Evolutionary conservation across 2,113 vertebrate genomes (phyloP).

Genomic region (Brachionichthys hirsutus): DNA sequence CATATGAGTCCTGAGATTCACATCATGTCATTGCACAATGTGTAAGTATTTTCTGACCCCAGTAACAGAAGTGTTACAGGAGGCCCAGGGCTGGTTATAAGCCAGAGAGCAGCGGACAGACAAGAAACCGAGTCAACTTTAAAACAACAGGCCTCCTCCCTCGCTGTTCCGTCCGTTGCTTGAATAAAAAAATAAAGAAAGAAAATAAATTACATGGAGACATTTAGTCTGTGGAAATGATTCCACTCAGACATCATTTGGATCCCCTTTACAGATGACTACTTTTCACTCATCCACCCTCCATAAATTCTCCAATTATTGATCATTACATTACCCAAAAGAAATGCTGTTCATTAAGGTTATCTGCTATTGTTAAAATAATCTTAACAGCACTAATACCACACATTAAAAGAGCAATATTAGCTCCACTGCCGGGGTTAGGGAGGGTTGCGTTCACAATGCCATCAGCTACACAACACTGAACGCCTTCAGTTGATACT

Average conservation of each 20-base stretch:
- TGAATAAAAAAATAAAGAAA: constrained; percentile 58
- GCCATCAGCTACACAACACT: constrained; percentile 35
- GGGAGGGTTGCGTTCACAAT: constrained; percentile 20
- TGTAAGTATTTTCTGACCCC: no score
- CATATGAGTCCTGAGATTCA: no score
- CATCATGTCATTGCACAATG: no score
- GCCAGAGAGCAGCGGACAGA: constrained; percentile 77
- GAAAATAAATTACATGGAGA: background rate
- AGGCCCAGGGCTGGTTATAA: constrained; percentile 71
- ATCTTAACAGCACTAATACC: constrained; percentile 24
- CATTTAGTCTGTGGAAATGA: constrained; percentile 36
- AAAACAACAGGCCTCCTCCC: constrained; percentile 60
- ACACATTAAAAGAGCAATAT: constrained; percentile 39
- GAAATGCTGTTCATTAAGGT: constrained; percentile 57
- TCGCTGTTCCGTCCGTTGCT: constrained; percentile 16
- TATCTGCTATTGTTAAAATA: constrained; percentile 53
- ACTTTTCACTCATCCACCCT: constrained; percentile 56
- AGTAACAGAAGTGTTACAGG: constrained; percentile 80
- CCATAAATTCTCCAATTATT: constrained; percentile 61
- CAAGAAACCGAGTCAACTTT: constrained; percentile 76
- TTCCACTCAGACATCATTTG: constrained; percentile 40
- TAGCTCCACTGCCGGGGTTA: constrained; percentile 18
- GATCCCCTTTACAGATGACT: constrained; percentile 42
- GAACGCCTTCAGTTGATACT: constrained; percentile 26
- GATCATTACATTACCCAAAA: constrained; percentile 58